Base-by-base conservation (phyloP, 2,113 vertebrate species). In the Stomatorhinus ivindoensis region DNA sequence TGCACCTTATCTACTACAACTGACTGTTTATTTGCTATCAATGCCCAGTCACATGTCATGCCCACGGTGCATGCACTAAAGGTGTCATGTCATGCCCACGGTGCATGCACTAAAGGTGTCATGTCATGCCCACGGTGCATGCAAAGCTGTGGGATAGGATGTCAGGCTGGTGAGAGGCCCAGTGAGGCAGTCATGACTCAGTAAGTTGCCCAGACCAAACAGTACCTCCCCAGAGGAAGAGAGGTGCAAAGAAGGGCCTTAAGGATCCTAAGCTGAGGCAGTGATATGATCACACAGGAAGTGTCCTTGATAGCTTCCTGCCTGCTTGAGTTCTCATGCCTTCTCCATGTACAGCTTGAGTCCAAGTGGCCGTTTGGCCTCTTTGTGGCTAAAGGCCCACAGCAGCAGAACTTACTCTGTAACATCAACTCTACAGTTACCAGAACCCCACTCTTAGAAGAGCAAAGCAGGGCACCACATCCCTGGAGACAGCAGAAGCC, bases 171-270 rank as follows among this genome's bases (percentile, higher is more conserved):
- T 86, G 47, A 17, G 19, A 31, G 61, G 51, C 58, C 5, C 35
- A 47, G 24, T 69, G 51, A 35, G 65, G 27, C 87, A 90, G 47
- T 39, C 89, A 42, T 50, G 19, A 5, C 0, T 80, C 39, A 69
- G 27, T 65, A 44, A 48, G 3, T 76, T 19, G 87, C 61, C 89
- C 42, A 76, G 10, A 86, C 87, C 35, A 91, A 61, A 86, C 73
- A 58, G 58, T 88, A 55, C 87, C 61, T 24, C 35, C 61, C 91
- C 17, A 87, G 42, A n/a, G 87, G 92, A 93, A 92, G 85, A 89
- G 35, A 73, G 55, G 89, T 93, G 93, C 91, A 94, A 93, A 76
- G 90, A 80, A 89, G 91, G 86, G 91, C 91, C 47, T 86, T 89
- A 11, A 88, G 89, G 91, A 90, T 65, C 55, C 5, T 84, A 35